phyloP scores from a whole-genome alignment of 2,797 vertebrate species.

The Danio aesculapii region DNA sequence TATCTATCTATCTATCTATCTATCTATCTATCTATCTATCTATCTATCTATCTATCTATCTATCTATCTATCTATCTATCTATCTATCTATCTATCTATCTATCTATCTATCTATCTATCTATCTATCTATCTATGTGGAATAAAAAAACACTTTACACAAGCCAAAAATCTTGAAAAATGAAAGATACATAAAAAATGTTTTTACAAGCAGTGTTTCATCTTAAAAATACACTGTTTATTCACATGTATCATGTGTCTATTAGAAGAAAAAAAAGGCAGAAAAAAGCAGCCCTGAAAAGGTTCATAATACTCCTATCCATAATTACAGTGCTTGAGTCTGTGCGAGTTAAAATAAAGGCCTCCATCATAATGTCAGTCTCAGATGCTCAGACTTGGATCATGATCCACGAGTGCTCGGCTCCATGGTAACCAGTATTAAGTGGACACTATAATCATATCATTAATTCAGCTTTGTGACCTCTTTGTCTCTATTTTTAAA shows the following conservation, averaged over 20 bases:
- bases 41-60: too few relatives aligned
- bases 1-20: too few relatives aligned
- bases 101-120: too few relatives aligned
- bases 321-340: constrained; percentile 56
- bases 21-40: too few relatives aligned
- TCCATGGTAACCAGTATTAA: constrained; percentile 66
- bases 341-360: constrained; percentile 60
- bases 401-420: constrained; percentile 49
- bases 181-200: too few relatives aligned
- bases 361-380: constrained; percentile 55
- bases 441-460: constrained; percentile 67
- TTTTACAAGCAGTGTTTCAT: too few relatives aligned
- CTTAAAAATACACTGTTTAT: background rate
- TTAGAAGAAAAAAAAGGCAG: background rate
- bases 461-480: constrained; percentile 64
- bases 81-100: too few relatives aligned
- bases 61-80: too few relatives aligned
- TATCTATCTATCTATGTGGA: too few relatives aligned
- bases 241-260: background rate
- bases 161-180: too few relatives aligned
- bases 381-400: constrained; percentile 39
- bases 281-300: constrained; percentile 47
- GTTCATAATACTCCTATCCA: constrained; percentile 53
- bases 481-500: constrained; percentile 66
- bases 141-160: too few relatives aligned